Base-by-base conservation (phyloP, 2,888 invertebrate genomes). In the Spodoptera exigua region DNA sequence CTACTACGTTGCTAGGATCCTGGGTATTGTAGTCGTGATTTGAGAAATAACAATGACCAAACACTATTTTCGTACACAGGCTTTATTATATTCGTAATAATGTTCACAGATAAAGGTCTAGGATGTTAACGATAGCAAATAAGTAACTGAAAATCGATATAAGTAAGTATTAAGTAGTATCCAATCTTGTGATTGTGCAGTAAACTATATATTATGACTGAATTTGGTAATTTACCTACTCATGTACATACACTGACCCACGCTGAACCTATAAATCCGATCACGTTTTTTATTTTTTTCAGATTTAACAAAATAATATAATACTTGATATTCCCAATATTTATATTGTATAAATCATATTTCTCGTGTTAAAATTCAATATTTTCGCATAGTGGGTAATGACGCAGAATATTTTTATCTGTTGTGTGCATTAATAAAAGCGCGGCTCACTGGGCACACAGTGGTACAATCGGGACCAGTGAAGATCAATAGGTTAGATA, bases 401-500 rank as follows among this genome's bases (percentile, higher is more conserved):
- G 67, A 67, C 16, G 27, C 51, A 52, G 68, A 67, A 67, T 72
- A 58, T 58, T 48, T 60, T 48, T 72, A 66, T 72, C 59, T 72
- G 44, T 58, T 52, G 35, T 52, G 35, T 58, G 68, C 51, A 58
- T 72, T 72, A 41, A 53, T 72, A 67, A 58, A 12, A 36, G 32
- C 17, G 16, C 27, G 39, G 40, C 40, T 67, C 60, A 53, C 18
- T 58, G 47, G 32, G 18, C 36, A 13, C 51, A 16, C 14, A 40
- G 34, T 12, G 53, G 16, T 41, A 46, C 45, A 37, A 37, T 43
- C 18, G 17, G 13, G 39, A 32, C n/a, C 11, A 37, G 14, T 36
- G 36, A 41, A 66, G 73, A 52, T 52, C 69, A 47, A 68, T 66
- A 57, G 37, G 44, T 48, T 46, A 54, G 49, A 35, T 37, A 59